Evolutionary conservation across 2,888 invertebrate genomes (phyloP), one percentile per base, ranked within the genome.

Genomic region (Meloe dianella): DNA sequence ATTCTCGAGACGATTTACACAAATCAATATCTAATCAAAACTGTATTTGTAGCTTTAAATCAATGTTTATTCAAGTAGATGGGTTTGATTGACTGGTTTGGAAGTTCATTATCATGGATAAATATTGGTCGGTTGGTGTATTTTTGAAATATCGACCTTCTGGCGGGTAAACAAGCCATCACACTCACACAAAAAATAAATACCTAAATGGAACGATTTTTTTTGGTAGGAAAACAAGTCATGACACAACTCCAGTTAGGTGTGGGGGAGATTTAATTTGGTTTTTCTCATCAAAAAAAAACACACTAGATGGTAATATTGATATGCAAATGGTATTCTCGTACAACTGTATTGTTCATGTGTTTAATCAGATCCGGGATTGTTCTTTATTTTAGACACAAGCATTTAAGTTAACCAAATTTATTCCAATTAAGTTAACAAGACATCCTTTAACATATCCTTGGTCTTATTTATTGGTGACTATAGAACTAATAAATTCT

Each of bases 1-100:
- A n/a, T 60, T 32, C 59, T 66, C 60, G 54, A 62, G 65, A 67
- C 60, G 64, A 64, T 65, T 56, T 47, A 27, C 60, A 61, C 71
- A 73, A 76, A 78, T 78, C 77, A 76, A 77, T 78, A 76, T 75
- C 73, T 78, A 77, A 78, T 78, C 78, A 77, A 73, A 75, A 72
- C 75, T 75, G 76, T 78, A 77, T 78, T 78, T 78, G 76, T 76
- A 74, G 72, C 73, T 77, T 77, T 75, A 74, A 78, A 78, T 77
- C 75, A 77, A 77, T 78, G 76, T 78, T 78, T 77, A 77, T 77
- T 75, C 73, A 74, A 74, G 69, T 74, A 75, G 76, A 78, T 77
- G 75, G 75, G 73, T 76, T 75, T 75, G 76, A 75, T 76, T 76
- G 75, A 76, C 75, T 75, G 76, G 71, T 73, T 70, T 71, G 68